Evolutionary conservation across 2,113 vertebrate genomes (phyloP).

Genomic region (Nettapus auritus): DNA sequence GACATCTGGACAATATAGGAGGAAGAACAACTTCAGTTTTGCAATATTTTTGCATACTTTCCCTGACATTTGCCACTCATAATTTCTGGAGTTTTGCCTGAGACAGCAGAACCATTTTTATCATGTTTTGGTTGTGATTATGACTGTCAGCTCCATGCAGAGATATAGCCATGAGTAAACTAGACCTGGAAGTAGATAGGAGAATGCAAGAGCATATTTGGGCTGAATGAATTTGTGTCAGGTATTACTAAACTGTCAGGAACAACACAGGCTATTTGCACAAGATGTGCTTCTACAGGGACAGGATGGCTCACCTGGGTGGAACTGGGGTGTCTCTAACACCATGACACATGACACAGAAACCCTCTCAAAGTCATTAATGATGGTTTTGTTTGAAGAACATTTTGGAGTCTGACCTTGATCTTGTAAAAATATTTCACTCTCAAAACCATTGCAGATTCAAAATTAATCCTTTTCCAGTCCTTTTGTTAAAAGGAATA

Average conservation of each 20-base stretch:
- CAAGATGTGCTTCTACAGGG: not conserved
- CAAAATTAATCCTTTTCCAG: not conserved
- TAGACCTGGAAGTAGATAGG: not conserved
- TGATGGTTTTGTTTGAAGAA: not conserved
- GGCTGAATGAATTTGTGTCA: not conserved
- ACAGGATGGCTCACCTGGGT: rapidly evolving
- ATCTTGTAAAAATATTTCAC: not conserved
- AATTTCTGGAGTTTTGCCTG: not conserved
- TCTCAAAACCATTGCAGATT: not conserved
- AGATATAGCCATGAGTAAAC: not conserved
- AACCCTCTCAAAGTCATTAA: not conserved
- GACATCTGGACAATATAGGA: not conserved
- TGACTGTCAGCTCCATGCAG: not conserved
- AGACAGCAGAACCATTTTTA: not conserved
- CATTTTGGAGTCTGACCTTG: not conserved
- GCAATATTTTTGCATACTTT: not conserved
- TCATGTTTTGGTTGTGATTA: not conserved
- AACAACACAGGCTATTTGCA: not conserved
- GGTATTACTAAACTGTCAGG: not conserved
- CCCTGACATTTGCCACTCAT: not conserved
- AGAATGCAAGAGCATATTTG: not conserved
- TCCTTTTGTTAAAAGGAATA: slow-evolving; percentile 6
- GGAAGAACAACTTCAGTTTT: not conserved
- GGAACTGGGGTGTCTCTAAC: not conserved
- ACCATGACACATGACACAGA: rapidly evolving